Conservation (phyloP, 1,140 invertebrate genomes). For the Orchesella cincta region DNA sequence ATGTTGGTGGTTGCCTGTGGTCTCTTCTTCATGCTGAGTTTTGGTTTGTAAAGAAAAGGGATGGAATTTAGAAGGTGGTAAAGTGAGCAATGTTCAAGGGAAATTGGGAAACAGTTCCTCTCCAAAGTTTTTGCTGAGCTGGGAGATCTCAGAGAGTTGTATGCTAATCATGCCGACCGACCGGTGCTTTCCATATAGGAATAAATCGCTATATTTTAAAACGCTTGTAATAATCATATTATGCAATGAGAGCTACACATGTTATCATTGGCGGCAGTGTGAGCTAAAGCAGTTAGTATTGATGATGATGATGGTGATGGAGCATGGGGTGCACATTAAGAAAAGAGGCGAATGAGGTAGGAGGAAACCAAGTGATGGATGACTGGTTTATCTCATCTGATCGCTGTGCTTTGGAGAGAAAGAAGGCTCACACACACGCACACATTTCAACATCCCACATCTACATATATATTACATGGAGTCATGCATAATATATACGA, state of each 20-base stretch:
- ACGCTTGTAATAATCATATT: not conserved
- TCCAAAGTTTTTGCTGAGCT: too few relatives aligned
- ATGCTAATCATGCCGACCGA: too few relatives aligned
- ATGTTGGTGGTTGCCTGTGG: slow-evolving; percentile 19
- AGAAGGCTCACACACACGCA: not conserved
- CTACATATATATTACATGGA: not conserved
- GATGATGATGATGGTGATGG: slow-evolving; percentile 2
- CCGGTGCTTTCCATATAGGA: too few relatives aligned
- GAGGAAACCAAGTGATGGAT: slow-evolving; percentile 26
- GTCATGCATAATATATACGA: not conserved
- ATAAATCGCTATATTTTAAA: too few relatives aligned
- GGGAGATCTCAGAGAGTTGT: too few relatives aligned
- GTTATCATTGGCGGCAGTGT: too few relatives aligned
- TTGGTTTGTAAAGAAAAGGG: not conserved
- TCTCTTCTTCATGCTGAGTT: not conserved
- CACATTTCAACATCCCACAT: slow-evolving; percentile 11
- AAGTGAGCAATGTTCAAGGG: too few relatives aligned
- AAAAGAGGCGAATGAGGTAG: slow-evolving; percentile 7
- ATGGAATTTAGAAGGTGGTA: not conserved
- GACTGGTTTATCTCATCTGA: slow-evolving; percentile 28
- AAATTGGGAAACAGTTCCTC: too few relatives aligned
- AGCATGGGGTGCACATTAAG: slow-evolving; percentile 22
- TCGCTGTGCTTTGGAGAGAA: slow-evolving; percentile 4
- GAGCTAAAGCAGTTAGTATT: slow-evolving; percentile 1
- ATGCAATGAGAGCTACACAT: too few relatives aligned